These are phyloP conservation scores for Platysternon megacephalum DNA, from an alignment of 2,113 vertebrate species.

Conservation along the genomic window DNA sequence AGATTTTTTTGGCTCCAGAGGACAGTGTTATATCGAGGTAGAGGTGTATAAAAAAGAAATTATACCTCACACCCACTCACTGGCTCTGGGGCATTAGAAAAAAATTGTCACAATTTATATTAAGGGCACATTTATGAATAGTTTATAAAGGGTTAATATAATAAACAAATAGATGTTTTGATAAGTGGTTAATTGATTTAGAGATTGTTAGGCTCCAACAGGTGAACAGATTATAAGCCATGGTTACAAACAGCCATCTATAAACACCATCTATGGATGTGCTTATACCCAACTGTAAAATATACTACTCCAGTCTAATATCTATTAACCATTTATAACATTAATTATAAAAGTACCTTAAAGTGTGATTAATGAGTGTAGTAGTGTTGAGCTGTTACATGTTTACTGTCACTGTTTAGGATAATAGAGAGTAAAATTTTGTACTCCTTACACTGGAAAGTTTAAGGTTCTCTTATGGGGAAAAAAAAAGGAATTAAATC, in stretches of 20 bases:
- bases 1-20: too few species aligned
- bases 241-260: too few species aligned
- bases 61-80: neutral
- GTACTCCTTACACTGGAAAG: neutral
- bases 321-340: neutral
- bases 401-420: neutral
- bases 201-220: neutral
- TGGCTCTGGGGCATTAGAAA: neutral
- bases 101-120: neutral
- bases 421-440: neutral
- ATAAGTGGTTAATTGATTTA: neutral
- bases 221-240: neutral
- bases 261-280: neutral
- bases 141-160: neutral
- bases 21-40: too few species aligned
- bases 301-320: neutral
- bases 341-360: neutral
- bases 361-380: neutral
- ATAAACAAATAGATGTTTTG: neutral
- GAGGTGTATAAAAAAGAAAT: neutral
- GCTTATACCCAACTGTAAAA: neutral
- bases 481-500: neutral
- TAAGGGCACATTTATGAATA: neutral
- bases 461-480: neutral
- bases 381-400: neutral